Conservation (phyloP, 2,797 vertebrate species). For the Emys orbicularis region DNA sequence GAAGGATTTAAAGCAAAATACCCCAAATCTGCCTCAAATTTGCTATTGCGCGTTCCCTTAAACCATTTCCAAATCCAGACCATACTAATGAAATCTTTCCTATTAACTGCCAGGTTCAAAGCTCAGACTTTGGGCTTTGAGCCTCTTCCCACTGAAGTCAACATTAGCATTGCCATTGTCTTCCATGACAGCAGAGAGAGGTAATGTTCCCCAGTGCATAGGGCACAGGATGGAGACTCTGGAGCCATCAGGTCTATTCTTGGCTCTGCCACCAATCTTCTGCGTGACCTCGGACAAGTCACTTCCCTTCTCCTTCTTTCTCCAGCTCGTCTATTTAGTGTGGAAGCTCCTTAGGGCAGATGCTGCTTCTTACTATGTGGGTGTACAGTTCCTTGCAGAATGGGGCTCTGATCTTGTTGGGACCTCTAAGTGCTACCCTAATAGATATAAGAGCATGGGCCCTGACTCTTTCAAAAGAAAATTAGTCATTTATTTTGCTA, state of each 20-base stretch:
- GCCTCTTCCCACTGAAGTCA: neutral
- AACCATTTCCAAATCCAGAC: neutral
- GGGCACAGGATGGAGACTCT: neutral
- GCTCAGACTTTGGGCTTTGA: neutral
- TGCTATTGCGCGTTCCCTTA: neutral
- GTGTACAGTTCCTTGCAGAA: neutral
- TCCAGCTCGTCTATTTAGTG: neutral
- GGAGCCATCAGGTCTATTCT: neutral
- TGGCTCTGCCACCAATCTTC: neutral
- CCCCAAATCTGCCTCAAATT: neutral
- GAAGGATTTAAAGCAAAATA: conserved; percentile 1
- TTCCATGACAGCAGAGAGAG: neutral
- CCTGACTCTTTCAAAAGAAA: neutral
- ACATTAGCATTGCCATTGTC: neutral
- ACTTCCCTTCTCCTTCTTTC: neutral
- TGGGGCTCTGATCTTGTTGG: neutral
- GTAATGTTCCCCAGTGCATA: neutral
- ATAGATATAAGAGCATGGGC: neutral
- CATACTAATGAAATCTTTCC: neutral
- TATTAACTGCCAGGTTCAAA: neutral
- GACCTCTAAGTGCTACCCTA: neutral
- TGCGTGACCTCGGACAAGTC: neutral
- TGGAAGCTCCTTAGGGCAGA: neutral
- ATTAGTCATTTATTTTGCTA: neutral
- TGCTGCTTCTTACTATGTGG: neutral